These are phyloP conservation scores for Calephelis perditalis DNA, from an alignment of 2,888 invertebrate species.

Conservation along the genomic window DNA sequence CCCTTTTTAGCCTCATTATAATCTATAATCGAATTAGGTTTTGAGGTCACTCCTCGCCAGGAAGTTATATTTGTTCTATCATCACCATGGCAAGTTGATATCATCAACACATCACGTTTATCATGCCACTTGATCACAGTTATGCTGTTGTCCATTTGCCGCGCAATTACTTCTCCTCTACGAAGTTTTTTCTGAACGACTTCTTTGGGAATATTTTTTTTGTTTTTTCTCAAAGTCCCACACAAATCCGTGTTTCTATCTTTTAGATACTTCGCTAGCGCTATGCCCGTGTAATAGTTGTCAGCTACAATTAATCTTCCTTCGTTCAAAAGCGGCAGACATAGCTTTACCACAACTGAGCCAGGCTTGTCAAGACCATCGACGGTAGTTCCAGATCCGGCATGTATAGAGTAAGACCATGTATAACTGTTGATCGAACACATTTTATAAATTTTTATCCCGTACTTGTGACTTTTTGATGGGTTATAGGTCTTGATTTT, in stretches of 20 bases:
- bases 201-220: background rate
- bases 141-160: no score
- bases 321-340: constrained; percentile 10
- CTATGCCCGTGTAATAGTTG: constrained; percentile 4
- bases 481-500: no score
- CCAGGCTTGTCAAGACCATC: constrained; percentile 13
- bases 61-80: no score
- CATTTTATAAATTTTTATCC: background rate
- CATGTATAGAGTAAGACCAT: constrained; percentile 10
- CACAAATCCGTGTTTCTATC: constrained; percentile 8
- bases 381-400: constrained; percentile 8
- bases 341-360: constrained; percentile 11
- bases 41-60: no score
- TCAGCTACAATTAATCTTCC: constrained; percentile 6
- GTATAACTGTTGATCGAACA: background rate
- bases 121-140: no score
- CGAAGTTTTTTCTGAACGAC: no score
- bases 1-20: no score
- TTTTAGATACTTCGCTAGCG: background rate
- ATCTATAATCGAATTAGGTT: no score
- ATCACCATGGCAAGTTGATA: no score
- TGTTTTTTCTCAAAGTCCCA: constrained; percentile 7
- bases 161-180: no score
- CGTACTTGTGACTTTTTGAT: no score
- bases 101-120: no score